Base-by-base conservation (phyloP, 1,140 invertebrate genomes). In the Linepithema humile region DNA sequence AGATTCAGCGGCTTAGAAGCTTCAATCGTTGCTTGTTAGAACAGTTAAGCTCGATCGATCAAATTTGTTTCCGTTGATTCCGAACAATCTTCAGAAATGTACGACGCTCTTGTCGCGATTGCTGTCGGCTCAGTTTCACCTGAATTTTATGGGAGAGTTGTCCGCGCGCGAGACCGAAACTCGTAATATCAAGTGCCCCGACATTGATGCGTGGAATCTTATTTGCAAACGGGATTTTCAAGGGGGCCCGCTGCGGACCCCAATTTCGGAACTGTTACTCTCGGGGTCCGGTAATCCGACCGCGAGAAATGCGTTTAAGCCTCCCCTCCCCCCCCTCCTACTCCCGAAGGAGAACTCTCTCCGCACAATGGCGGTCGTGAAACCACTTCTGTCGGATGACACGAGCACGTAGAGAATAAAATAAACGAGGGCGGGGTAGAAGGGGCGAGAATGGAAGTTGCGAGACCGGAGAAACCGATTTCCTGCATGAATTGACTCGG, bases 401-500 rank as follows among this genome's bases (percentile, higher is more conserved):
- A 62, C 73, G 67, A 84, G 83, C 43, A 78, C 65, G 45, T 17
- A 57, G 23, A 64, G 23, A 57, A 50, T 59, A 65, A 32, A 57
- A 50, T 59, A 65, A 62, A 50, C 38, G 38, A 3, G 53, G 32
- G 26, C 5, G 10, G 50, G 26, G 23, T n/a, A 10, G 57, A 59
- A 62, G 32, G 38, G 53, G 32, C 12, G 55, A 7, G 60, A 85
- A 89, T 86, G 82, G 84, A 20, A 70, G 48, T 74, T 50, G 69
- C 65, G 78, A 59, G n/a, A n/a, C n/a, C 82, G 62, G 73, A 75
- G 32, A 74, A 82, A 83, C 60, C 89, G 91, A 92, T 92, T 92
- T 92, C 84, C 84, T 88, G 90, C 90, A 88, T 91, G 88, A 89
- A 84, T 90, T 90, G 88, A 85, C 83, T 87, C 74, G 85, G 40